These are phyloP conservation scores for Thelaira solivaga DNA, from an alignment of 2,888 invertebrate species.

Conservation along the genomic window DNA sequence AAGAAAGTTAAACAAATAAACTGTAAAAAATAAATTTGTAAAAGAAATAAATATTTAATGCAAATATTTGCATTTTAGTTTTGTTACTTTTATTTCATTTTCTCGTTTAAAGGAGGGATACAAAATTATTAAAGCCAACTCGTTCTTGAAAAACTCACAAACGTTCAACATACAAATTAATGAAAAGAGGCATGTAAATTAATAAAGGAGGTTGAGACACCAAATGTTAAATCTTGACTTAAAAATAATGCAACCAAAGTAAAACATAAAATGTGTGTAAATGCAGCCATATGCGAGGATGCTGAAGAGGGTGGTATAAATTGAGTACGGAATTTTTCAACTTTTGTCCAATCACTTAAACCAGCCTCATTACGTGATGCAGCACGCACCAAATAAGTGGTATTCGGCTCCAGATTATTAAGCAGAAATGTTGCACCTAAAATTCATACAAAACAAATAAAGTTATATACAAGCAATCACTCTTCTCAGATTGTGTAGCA, in stretches of 20 bases:
- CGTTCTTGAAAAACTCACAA: constrained; percentile 33
- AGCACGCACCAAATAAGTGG: constrained; percentile 79
- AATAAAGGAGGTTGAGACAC: not conserved
- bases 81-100: not conserved
- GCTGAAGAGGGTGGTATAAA: constrained; percentile 72
- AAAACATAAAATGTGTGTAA: constrained; percentile 56
- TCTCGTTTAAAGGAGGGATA: constrained; percentile 12
- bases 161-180: not conserved
- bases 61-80: not conserved
- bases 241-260: constrained; percentile 58
- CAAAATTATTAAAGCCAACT: constrained; percentile 41
- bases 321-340: constrained; percentile 73
- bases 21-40: constrained; percentile 24
- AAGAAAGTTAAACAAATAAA: not conserved
- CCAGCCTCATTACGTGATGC: constrained; percentile 80
- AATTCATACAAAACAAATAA: constrained; percentile 15
- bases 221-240: constrained; percentile 53
- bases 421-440: constrained; percentile 78
- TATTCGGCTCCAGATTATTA: constrained; percentile 77
- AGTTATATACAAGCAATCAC: not conserved
- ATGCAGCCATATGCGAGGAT: constrained; percentile 47
- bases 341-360: constrained; percentile 76
- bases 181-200: not conserved
- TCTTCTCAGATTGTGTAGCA: not conserved
- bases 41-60: not conserved